Conservation (phyloP, 2,797 vertebrate genomes). For the Arremon brunneinucha region DNA sequence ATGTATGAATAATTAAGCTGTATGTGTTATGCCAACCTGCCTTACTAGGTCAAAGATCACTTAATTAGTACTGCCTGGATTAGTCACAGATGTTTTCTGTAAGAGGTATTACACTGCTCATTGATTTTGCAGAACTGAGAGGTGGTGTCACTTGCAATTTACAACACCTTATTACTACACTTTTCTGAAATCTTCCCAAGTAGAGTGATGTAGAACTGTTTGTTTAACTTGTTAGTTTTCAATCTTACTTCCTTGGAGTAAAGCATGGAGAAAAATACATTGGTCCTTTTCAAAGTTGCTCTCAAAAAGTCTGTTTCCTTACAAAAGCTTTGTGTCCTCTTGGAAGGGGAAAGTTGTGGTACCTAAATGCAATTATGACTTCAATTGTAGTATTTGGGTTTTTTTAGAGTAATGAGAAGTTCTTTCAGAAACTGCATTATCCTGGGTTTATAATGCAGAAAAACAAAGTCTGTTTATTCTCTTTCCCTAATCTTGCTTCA, state of each 20-base stretch:
- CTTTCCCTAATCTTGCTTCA: not conserved
- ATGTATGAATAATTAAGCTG: conserved; percentile 50
- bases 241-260: not conserved
- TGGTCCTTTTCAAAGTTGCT: not conserved
- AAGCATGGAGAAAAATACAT: not conserved
- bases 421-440: not conserved
- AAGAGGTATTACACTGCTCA: not conserved
- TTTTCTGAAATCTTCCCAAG: not conserved
- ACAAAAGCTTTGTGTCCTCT: not conserved
- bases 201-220: not conserved
- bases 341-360: not conserved
- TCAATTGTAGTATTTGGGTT: not conserved
- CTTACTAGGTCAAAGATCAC: conserved; percentile 48
- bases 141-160: not conserved
- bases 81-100: conserved; percentile 2
- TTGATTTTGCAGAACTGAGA: not conserved
- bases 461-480: not conserved
- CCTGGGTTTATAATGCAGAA: not conserved
- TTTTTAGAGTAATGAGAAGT: not conserved
- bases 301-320: not conserved
- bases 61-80: conserved; percentile 1
- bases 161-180: not conserved
- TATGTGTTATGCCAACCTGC: conserved; percentile 2
- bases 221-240: not conserved
- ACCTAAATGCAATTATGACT: not conserved